A percentile compares a stretch with the other conserved stretches of the same genome.
Conservation (phyloP, 1,140 invertebrate genomes). For the Latrodectus geometricus region DNA sequence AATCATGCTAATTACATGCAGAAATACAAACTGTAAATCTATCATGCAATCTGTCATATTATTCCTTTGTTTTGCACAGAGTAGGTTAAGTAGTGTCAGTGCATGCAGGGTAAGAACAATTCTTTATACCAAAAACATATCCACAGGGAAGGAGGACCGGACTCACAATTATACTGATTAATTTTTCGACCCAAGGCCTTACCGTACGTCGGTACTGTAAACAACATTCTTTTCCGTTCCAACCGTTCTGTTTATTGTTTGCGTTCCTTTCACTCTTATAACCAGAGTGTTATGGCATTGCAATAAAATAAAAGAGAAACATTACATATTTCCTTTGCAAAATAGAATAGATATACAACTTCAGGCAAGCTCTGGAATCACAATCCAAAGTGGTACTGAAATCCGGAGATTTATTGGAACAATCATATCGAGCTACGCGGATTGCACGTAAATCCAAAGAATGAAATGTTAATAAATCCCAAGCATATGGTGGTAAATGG, state of each 20-base stretch:
- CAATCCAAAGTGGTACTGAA: neutral
- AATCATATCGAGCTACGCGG: neutral
- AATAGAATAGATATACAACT: neutral
- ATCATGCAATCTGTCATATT: too few relatives aligned
- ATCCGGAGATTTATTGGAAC: neutral
- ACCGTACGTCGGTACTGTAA: slow-evolving; percentile 44
- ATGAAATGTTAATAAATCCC: neutral
- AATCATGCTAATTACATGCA: neutral
- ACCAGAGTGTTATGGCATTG: neutral
- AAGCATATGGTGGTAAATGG: slow-evolving; percentile 15
- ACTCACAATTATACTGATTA: slow-evolving; percentile 20
- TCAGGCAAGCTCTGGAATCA: neutral
- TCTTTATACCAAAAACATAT: slow-evolving; percentile 45
- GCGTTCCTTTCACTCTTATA: neutral
- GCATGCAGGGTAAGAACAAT: slow-evolving; percentile 13
- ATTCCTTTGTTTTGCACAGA: too few relatives aligned
- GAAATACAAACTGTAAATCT: neutral
- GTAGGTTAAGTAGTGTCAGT: neutral
- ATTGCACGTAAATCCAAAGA: slow-evolving; percentile 21
- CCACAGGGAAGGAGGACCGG: slow-evolving; percentile 20
- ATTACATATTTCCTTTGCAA: neutral
- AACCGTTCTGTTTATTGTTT: neutral
- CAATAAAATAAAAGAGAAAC: neutral
- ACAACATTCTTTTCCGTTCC: slow-evolving; percentile 36
- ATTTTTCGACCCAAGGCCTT: slow-evolving; percentile 19